phyloP scores from a whole-genome alignment of 2,888 invertebrate species.

The Drosophila silvestris region DNA sequence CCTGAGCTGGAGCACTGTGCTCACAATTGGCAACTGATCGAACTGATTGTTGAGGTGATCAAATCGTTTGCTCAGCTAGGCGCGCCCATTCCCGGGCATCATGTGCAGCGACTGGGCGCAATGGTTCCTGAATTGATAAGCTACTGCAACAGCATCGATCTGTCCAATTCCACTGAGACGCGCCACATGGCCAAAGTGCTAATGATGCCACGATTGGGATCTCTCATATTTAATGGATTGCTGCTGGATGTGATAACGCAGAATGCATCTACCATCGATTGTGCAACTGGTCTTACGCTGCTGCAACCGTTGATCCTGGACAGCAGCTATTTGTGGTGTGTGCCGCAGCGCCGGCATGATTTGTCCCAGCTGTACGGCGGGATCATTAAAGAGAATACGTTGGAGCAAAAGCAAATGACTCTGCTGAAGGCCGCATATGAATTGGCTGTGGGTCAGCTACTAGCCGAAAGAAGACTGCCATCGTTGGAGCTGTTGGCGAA shows the following conservation, averaged over 20 bases:
- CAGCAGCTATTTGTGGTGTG: slow-evolving; percentile 48
- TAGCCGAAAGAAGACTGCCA: neutral
- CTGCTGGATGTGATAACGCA: slow-evolving; percentile 56
- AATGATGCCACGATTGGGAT: slow-evolving; percentile 70
- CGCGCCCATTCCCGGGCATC: slow-evolving; percentile 16
- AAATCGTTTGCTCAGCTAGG: slow-evolving; percentile 33
- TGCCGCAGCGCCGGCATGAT: slow-evolving; percentile 33
- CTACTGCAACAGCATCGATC: slow-evolving; percentile 31
- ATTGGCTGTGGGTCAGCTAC: slow-evolving; percentile 41
- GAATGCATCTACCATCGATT: slow-evolving; percentile 20
- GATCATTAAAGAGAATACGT: neutral
- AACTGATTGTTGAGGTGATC: slow-evolving; percentile 45
- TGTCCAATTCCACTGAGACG: neutral
- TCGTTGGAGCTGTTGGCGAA: slow-evolving; percentile 30
- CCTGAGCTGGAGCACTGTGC: slow-evolving; percentile 24
- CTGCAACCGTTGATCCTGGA: slow-evolving; percentile 64
- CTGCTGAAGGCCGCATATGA: slow-evolving; percentile 41
- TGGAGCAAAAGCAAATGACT: slow-evolving; percentile 27
- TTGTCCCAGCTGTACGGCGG: slow-evolving; percentile 2
- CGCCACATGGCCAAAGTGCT: slow-evolving; percentile 29
- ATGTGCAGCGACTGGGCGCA: slow-evolving; percentile 43
- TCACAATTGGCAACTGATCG: slow-evolving; percentile 52
- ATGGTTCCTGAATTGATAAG: slow-evolving; percentile 44
- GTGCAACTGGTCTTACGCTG: neutral
- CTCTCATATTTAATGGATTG: slow-evolving; percentile 67